Conservation (phyloP, 2,888 invertebrate species). For the Philaethria dido region DNA sequence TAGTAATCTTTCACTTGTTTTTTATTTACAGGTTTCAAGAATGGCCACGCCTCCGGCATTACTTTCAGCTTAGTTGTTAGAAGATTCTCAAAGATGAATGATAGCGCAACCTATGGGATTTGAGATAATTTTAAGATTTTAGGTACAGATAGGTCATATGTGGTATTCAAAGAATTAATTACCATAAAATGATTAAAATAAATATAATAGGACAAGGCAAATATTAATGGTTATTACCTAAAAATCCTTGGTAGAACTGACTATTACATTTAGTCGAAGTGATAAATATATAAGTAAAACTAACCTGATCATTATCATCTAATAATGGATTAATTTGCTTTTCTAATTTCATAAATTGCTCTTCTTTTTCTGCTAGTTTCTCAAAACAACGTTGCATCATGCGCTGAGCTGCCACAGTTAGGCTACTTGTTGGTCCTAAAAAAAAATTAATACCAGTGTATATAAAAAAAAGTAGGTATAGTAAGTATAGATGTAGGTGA, state of each 20-base stretch:
- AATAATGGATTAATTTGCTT: slow-evolving; percentile 99
- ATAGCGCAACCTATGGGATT: slow-evolving; percentile 89
- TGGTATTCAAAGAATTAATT: too few relatives aligned
- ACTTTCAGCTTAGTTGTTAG: slow-evolving; percentile 93
- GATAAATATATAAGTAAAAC: too few relatives aligned
- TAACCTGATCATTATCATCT: slow-evolving; percentile 96
- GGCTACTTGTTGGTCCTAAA: slow-evolving; percentile 89
- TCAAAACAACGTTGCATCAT: slow-evolving; percentile 95
- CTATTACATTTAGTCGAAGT: too few relatives aligned
- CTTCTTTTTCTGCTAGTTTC: slow-evolving; percentile 95
- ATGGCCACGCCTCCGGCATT: slow-evolving; percentile 97
- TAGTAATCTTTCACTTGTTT: slow-evolving; percentile 98
- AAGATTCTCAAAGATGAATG: slow-evolving; percentile 95
- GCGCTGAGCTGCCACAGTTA: slow-evolving; percentile 93
- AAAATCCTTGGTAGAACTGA: too few relatives aligned
- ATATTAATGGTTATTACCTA: too few relatives aligned
- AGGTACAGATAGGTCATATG: too few relatives aligned
- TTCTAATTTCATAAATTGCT: slow-evolving; percentile 96
- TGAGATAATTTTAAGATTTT: too few relatives aligned
- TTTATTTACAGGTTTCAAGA: slow-evolving; percentile 98
- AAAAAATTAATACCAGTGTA: too few relatives aligned
- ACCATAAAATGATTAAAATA: too few relatives aligned
- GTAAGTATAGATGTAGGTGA: too few relatives aligned
- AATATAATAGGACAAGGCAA: too few relatives aligned
- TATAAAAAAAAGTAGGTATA: too few relatives aligned